These are phyloP conservation scores for Heliocidaris tuberculata DNA, from an alignment of 35 echinoderm and acorn worm species.

Conservation along the genomic window DNA sequence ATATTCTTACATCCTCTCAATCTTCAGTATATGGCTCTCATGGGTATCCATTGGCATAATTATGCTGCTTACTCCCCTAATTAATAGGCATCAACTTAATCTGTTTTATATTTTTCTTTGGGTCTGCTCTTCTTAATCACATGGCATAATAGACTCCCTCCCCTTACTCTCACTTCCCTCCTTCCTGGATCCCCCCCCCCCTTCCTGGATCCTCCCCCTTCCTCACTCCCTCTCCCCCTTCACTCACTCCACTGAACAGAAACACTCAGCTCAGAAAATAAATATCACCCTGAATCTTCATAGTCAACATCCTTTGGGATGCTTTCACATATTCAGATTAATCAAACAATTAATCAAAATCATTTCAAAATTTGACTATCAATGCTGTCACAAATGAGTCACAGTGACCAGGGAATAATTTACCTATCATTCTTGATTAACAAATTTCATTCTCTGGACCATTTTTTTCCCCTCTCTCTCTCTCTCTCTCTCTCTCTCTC, in stretches of 20 bases:
- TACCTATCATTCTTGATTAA: not conserved
- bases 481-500: not conserved
- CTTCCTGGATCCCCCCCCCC: no score
- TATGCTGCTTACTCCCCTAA: no score
- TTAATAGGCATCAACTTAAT: no score
- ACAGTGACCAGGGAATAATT: slow-evolving; percentile 8
- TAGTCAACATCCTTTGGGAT: not conserved
- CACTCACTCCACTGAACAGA: not conserved
- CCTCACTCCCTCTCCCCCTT: not conserved
- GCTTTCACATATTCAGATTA: not conserved
- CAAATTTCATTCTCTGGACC: not conserved
- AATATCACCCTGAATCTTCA: not conserved
- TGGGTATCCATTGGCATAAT: no score
- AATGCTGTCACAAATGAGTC: not conserved
- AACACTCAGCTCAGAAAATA: not conserved
- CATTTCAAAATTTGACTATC: not conserved
- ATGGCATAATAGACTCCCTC: no score
- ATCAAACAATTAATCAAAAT: not conserved
- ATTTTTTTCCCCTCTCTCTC: not conserved
- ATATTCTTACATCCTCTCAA: no score
- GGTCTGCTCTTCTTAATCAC: no score
- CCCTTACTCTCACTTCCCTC: no score
- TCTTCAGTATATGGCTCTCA: no score
- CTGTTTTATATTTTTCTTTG: no score
- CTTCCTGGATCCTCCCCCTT: no score